phyloP scores from a whole-genome alignment of 2,797 vertebrate genomes.

The Glossophaga mutica region DNA sequence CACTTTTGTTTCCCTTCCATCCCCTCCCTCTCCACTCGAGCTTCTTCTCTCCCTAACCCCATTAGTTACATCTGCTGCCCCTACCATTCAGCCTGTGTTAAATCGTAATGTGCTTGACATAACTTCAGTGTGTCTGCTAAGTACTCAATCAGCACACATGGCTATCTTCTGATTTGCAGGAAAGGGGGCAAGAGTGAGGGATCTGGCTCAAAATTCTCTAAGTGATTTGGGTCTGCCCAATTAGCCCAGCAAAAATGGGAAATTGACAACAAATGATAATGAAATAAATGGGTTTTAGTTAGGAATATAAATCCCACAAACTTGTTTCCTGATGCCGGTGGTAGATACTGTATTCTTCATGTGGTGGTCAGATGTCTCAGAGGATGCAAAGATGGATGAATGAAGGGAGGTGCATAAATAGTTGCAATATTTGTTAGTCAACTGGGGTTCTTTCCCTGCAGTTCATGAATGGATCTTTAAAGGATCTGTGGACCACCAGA shows the following conservation, averaged over 20 bases:
- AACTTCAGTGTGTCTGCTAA: conserved; percentile 64
- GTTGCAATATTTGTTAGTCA: not conserved
- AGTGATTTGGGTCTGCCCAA: conserved; percentile 37
- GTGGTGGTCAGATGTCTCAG: not conserved
- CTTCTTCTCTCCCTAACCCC: conserved; percentile 49
- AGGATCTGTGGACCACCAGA: conserved; percentile 3
- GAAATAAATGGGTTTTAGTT: conserved; percentile 40
- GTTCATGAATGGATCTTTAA: not conserved
- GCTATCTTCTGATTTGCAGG: conserved; percentile 55
- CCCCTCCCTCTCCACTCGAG: not conserved
- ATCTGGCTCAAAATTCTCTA: conserved; percentile 34
- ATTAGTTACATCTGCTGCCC: conserved; percentile 62
- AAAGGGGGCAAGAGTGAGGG: conserved; percentile 35
- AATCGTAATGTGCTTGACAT: conserved; percentile 39
- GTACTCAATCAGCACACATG: conserved; percentile 40
- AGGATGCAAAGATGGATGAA: not conserved
- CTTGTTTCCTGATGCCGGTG: not conserved
- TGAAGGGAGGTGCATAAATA: not conserved
- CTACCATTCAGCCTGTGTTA: conserved; percentile 49
- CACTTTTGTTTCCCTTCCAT: conserved; percentile 56
- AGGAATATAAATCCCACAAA: conserved; percentile 24
- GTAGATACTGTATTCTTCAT: not conserved
- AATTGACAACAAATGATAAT: conserved; percentile 43
- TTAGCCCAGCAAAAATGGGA: conserved; percentile 42
- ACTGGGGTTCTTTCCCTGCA: not conserved